These are phyloP conservation scores for Anoura caudifer DNA, from an alignment of 2,113 vertebrate genomes.

Conservation along the genomic window DNA sequence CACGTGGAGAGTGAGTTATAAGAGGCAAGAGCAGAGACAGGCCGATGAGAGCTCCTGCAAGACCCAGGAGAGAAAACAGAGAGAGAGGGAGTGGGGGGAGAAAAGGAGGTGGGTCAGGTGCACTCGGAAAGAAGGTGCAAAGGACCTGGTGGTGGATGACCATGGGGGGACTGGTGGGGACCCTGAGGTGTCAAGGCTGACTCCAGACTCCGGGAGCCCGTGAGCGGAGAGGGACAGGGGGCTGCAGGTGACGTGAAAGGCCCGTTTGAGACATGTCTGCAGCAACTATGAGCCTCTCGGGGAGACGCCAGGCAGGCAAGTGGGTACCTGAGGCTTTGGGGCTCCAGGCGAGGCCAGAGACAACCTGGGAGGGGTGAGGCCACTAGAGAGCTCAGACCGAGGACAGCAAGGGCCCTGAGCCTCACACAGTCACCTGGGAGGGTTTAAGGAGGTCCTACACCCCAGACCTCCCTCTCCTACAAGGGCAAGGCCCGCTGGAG, in stretches of 20 bases:
- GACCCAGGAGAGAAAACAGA: neutral
- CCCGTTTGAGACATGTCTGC: neutral
- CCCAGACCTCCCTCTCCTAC: neutral
- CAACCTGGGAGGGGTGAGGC: neutral
- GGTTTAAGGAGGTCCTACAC: too few relatives aligned
- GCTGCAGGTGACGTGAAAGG: neutral
- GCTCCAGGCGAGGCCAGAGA: neutral
- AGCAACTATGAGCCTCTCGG: neutral
- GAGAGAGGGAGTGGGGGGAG: neutral
- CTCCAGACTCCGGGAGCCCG: neutral
- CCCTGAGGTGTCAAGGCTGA: neutral
- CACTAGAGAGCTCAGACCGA: neutral
- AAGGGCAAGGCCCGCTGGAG: neutral
- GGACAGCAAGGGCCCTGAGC: neutral
- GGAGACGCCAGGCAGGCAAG: neutral
- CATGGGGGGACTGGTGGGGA: neutral
- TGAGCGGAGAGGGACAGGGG: rapidly evolving
- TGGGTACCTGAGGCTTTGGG: neutral
- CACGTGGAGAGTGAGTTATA: too few relatives aligned
- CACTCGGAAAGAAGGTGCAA: neutral
- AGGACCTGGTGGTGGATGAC: neutral
- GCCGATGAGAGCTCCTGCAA: neutral
- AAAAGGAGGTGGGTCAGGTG: neutral
- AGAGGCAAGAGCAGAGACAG: neutral
- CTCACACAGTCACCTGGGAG: rapidly evolving